Evolutionary conservation across 2,113 vertebrate species (phyloP), one percentile per base, ranked within the genome.

Genomic region (Dolichallabes microphthalmus): DNA sequence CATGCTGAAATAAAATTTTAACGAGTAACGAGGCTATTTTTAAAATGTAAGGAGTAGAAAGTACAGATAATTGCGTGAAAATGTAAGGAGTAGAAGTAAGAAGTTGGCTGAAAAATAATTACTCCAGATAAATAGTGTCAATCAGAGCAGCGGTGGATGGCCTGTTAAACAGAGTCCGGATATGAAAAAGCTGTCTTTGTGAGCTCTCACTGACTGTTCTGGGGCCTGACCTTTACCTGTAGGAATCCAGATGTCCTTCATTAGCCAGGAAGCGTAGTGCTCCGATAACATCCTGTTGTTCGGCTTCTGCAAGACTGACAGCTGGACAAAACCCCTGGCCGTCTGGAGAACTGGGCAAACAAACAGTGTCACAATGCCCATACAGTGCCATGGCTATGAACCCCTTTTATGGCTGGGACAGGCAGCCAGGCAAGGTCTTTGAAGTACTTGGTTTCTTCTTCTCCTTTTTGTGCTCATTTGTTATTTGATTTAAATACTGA

Each of bases 191-290:
- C 55, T 58, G 52, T 57, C 71, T 82, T 82, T 81, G 83, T 79
- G 73, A 80, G 79, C 53, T 83, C 39, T 61, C n/a, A 25, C 55
- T 3, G 66, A 27, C 81, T 78, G 69, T 87, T 86, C 75, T 84
- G 87, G 82, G 84, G 81, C 57, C 84, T 88, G 86, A 87, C 89
- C 89, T 90, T 88, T 88, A 87, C 78, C 82, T 87, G 86, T 61
- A 74, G 74, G 68, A 80, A 83, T 74, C 73, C 66, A 86, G 64
- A 83, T 76, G 52, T 82, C 84, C 86, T 84, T 88, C 84, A 87
- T 88, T 90, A 90, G 86, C 66, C 58, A 50, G 78, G 22, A 81
- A 66, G 45, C 75, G 58, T 76, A 64, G 17, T 45, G 64, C 73
- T 61, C 60, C 32, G 87, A 88, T 86, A 84, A 88, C n/a, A 79